phyloP scores from a whole-genome alignment of 2,888 invertebrate genomes.

The Sialis lutaria region DNA sequence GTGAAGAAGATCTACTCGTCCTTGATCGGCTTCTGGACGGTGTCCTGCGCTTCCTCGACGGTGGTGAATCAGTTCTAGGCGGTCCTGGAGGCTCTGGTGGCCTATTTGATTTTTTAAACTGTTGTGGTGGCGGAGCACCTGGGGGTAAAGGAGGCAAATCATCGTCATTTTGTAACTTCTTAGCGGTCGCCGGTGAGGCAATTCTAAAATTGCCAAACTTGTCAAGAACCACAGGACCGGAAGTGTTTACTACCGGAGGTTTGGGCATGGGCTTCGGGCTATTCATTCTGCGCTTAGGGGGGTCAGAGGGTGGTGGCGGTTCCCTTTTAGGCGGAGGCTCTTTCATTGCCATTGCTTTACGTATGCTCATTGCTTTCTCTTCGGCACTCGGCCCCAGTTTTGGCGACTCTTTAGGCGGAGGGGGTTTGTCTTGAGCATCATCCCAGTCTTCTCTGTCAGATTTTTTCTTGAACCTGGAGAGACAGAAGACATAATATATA shows the following conservation, averaged over 20 bases:
- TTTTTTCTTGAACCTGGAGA: conserved; percentile 40
- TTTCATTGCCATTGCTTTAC: conserved; percentile 44
- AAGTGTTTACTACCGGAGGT: conserved; percentile 10
- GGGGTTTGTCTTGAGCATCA: conserved; percentile 31
- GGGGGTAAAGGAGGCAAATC: conserved; percentile 25
- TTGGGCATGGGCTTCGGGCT: conserved; percentile 18
- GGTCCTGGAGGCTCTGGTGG: conserved; percentile 27
- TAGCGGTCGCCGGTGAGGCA: conserved; percentile 27
- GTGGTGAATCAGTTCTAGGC: conserved; percentile 33
- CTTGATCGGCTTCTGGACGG: conserved; percentile 33
- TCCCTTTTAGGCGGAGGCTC: conserved; percentile 36
- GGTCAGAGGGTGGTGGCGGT: conserved; percentile 20
- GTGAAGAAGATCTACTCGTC: conserved; percentile 27
- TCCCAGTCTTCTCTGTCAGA: conserved; percentile 30
- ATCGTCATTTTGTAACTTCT: conserved; percentile 27
- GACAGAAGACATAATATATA: not conserved
- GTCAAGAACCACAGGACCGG: conserved; percentile 46
- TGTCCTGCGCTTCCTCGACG: conserved; percentile 47
- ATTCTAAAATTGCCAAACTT: conserved; percentile 56
- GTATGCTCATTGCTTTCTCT: conserved; percentile 40
- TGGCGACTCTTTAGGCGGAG: conserved; percentile 32
- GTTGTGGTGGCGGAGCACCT: conserved; percentile 33
- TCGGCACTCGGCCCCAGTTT: conserved; percentile 29
- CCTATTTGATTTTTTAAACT: conserved; percentile 13
- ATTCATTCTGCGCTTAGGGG: conserved; percentile 11